Conservation (phyloP, 2,888 invertebrate genomes). For the Eilema sororculum region DNA sequence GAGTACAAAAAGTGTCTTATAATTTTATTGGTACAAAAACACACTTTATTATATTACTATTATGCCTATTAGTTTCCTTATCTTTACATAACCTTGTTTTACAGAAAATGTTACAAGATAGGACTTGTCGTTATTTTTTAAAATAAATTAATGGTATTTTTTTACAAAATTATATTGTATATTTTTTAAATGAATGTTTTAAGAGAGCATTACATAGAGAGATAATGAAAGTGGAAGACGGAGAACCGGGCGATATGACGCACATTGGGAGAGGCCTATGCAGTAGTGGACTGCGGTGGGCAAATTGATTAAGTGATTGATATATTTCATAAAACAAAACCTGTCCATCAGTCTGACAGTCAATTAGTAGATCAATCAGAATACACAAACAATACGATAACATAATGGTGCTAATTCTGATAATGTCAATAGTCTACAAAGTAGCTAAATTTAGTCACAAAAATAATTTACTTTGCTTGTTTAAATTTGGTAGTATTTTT, state of each 20-base stretch:
- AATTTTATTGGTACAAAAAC: background rate
- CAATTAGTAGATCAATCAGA: no score
- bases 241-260: no score
- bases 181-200: background rate
- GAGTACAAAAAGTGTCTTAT: background rate
- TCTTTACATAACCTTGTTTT: background rate
- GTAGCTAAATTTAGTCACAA: no score
- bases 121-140: conserved; percentile 11
- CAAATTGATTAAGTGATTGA: no score
- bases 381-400: background rate
- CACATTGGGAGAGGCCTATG: no score
- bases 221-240: no score
- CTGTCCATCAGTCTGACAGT: background rate
- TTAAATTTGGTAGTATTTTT: no score
- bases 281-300: no score
- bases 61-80: background rate
- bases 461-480: no score
- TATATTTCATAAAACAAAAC: background rate
- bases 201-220: no score
- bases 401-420: background rate
- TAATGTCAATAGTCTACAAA: fast-evolving
- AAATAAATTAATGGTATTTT: no score
- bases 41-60: background rate
- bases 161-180: background rate
- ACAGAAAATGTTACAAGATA: conserved; percentile 37